Conservation (phyloP, 2,797 vertebrate species). For the Poeciliopsis paucimaculata region DNA sequence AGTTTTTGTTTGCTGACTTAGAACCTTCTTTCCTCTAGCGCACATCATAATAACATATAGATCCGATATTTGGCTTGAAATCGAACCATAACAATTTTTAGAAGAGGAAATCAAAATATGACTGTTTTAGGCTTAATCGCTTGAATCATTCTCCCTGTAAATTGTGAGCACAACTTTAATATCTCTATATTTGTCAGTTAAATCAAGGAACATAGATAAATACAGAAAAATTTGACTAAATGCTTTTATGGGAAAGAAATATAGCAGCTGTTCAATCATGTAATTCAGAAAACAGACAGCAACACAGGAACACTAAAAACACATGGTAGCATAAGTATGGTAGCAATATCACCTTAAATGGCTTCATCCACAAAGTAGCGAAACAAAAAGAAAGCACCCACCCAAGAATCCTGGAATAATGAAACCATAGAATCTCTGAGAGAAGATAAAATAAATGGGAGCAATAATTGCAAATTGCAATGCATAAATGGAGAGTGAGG, state of each 20-base stretch:
- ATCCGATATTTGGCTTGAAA: not conserved
- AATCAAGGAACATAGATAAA: not conserved
- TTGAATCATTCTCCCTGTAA: not conserved
- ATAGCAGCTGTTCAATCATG: not conserved
- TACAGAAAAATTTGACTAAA: not conserved
- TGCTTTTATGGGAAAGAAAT: not conserved
- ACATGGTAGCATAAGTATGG: not conserved
- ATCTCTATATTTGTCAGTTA: not conserved
- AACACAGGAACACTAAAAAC: not conserved
- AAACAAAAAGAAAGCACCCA: not conserved
- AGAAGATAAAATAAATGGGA: not conserved
- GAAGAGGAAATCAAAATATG: not conserved
- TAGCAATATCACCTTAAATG: not conserved
- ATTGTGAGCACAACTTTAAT: not conserved
- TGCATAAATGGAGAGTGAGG: not conserved
- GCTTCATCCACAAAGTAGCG: not conserved
- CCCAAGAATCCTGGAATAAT: not conserved
- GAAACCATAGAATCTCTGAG: not conserved
- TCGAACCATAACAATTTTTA: not conserved
- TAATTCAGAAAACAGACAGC: not conserved
- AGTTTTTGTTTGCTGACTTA: not conserved
- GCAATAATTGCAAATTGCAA: not conserved
- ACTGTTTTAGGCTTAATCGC: not conserved
- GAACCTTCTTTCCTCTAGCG: not conserved
- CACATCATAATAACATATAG: not conserved